Percentiles rank a stretch among this genome's conserved stretches.
Conservation (phyloP, 2,888 invertebrate genomes). For the Idaea aversata region DNA sequence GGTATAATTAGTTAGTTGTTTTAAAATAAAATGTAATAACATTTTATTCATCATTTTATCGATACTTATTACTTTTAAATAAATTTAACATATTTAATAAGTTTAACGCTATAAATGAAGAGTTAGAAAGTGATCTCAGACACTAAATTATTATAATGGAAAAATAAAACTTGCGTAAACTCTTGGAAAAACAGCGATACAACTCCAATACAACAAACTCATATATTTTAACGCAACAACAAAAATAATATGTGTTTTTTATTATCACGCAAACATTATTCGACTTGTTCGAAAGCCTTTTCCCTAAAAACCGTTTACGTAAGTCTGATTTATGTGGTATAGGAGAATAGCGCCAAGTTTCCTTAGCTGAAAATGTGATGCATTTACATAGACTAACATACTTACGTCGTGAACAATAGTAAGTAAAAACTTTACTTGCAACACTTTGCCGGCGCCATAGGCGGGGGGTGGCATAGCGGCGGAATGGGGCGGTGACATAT, state of each 20-base stretch:
- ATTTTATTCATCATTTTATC: too few species aligned
- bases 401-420: slow-evolving; percentile 41
- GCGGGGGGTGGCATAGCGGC: not conserved
- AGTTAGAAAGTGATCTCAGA: not conserved
- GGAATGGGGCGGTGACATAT: too few species aligned
- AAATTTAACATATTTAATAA: too few species aligned
- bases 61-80: too few species aligned
- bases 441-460: not conserved
- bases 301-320: slow-evolving; percentile 50
- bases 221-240: slow-evolving; percentile 8
- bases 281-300: slow-evolving; percentile 30
- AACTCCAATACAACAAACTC: slow-evolving; percentile 3
- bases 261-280: slow-evolving; percentile 33
- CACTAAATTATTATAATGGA: slow-evolving; percentile 1
- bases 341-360: slow-evolving; percentile 53
- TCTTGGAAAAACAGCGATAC: not conserved
- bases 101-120: not conserved
- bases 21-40: too few species aligned
- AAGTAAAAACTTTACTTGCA: not conserved
- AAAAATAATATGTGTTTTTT: slow-evolving; percentile 33
- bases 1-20: not conserved
- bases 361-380: slow-evolving; percentile 54
- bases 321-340: slow-evolving; percentile 55
- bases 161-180: not conserved
- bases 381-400: slow-evolving; percentile 62